A percentile compares a stretch with the other conserved stretches of the same genome.
phyloP scores from a whole-genome alignment of 2,797 vertebrate species.

The Adelosebastes latens region DNA sequence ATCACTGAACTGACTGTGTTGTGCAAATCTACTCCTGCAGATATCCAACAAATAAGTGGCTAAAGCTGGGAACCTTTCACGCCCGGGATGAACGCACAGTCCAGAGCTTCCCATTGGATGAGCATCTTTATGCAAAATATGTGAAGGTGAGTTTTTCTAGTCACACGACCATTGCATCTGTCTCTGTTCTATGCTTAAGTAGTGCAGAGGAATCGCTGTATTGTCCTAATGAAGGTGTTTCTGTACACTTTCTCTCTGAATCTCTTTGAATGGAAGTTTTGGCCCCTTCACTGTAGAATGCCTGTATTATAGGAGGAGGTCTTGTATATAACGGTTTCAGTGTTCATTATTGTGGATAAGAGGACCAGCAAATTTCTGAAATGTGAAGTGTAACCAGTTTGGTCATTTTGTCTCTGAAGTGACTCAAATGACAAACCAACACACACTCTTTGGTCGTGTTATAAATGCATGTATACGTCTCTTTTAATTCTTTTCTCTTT shows the following conservation, averaged over 20 bases:
- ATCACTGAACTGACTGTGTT: not conserved
- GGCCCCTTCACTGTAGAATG: not conserved
- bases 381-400: not conserved
- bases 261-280: constrained; percentile 1
- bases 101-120: constrained; percentile 97
- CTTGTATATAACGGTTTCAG: not conserved
- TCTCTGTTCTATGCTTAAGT: not conserved
- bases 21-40: constrained; percentile 70
- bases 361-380: not conserved
- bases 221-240: not conserved
- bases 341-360: not conserved
- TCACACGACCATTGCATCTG: not conserved
- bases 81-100: constrained; percentile 95
- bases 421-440: constrained; percentile 4
- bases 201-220: not conserved
- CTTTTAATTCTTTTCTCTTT: constrained; percentile 55
- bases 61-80: constrained; percentile 96
- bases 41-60: constrained; percentile 98
- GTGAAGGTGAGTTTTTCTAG: constrained; percentile 88
- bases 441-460: constrained; percentile 24
- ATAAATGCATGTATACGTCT: constrained; percentile 52
- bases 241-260: not conserved
- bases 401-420: not conserved
- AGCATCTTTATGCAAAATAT: constrained; percentile 98
- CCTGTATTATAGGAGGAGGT: not conserved